Evolutionary conservation across 1,140 invertebrate genomes (phyloP).

Genomic region (Brachionus plicatilis): DNA sequence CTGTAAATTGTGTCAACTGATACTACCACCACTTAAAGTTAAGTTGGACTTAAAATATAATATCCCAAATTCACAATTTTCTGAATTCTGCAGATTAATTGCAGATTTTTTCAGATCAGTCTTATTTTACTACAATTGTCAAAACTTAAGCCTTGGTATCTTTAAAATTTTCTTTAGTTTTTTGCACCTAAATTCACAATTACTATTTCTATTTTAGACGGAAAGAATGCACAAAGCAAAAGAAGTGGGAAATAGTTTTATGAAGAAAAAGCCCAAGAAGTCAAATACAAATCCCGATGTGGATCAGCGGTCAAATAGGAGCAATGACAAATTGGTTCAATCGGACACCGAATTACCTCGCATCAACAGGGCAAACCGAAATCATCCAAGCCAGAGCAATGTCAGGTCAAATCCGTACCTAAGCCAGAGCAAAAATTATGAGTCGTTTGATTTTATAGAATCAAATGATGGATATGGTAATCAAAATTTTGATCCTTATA

Average conservation of each 20-base stretch:
- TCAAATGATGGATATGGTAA: constrained; percentile 6
- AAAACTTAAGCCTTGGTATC: no score
- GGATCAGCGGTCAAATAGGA: background rate
- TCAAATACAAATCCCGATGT: background rate
- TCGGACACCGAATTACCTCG: constrained; percentile 8
- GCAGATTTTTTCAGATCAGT: no score
- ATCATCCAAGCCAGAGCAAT: background rate
- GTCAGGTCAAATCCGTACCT: background rate
- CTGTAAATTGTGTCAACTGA: no score
- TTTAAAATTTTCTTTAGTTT: background rate
- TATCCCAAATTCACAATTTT: no score
- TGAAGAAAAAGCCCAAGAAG: constrained; percentile 4
- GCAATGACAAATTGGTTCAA: background rate
- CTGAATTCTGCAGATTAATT: no score
- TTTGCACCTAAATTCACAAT: background rate
- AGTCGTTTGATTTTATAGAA: constrained; percentile 1
- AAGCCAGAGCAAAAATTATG: background rate
- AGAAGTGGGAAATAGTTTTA: background rate
- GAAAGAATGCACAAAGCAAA: constrained; percentile 15
- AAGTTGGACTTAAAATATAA: no score
- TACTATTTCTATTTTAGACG: background rate
- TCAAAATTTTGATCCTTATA: background rate
- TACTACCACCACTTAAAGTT: no score
- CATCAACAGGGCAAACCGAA: background rate
- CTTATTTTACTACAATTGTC: no score